These are phyloP conservation scores for Oscheius sp. DNA, from an alignment of 2,888 invertebrate genomes.

Conservation along the genomic window DNA sequence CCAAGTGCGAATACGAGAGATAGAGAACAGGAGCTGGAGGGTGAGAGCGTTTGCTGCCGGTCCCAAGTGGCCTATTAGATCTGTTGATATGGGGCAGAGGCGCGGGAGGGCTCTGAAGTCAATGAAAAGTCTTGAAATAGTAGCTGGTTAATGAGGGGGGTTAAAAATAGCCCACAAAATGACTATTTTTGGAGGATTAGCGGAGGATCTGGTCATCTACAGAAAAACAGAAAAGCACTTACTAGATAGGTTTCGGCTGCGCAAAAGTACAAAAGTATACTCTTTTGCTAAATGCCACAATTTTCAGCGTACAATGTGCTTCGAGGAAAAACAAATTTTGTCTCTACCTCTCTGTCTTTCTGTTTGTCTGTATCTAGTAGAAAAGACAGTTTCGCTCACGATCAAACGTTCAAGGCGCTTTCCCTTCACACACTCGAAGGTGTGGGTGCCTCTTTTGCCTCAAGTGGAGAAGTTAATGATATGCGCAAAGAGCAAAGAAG, in stretches of 20 bases:
- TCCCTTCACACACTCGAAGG: not conserved
- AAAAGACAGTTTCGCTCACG: too few species aligned
- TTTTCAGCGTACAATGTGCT: too few species aligned
- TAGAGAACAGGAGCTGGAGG: not conserved
- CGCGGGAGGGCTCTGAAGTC: not conserved
- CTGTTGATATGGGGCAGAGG: constrained; percentile 4
- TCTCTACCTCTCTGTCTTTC: not conserved
- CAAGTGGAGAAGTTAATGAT: constrained; percentile 23
- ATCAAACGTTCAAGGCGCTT: too few species aligned
- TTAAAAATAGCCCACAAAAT: not conserved
- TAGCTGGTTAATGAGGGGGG: too few species aligned
- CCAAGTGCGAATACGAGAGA: not conserved
- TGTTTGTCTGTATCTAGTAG: not conserved
- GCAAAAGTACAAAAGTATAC: too few species aligned
- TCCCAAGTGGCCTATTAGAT: constrained; percentile 14
- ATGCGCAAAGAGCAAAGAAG: not conserved
- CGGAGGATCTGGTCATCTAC: too few species aligned
- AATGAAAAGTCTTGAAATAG: not conserved
- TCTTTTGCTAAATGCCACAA: too few species aligned
- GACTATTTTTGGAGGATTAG: not conserved
- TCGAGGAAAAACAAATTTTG: not conserved
- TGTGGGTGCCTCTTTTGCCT: not conserved
- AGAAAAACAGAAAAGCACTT: too few species aligned
- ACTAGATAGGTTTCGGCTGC: too few species aligned
- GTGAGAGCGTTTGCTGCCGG: not conserved